phyloP scores from a whole-genome alignment of 2,797 vertebrate genomes.

The Nyctalus aviator region DNA sequence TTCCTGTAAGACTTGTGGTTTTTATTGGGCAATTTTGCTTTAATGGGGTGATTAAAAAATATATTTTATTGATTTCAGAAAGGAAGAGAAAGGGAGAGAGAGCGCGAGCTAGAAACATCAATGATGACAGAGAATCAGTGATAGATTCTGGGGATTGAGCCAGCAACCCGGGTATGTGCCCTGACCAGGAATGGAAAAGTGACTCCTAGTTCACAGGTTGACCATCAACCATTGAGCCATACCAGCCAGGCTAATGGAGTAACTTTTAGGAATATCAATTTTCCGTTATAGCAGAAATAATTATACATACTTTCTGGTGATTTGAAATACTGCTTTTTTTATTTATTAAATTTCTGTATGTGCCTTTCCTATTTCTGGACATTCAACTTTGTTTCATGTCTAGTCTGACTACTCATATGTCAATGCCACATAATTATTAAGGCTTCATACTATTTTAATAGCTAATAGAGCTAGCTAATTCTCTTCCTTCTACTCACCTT shows the following conservation, averaged over 20 bases:
- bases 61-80: too few species aligned
- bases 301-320: background rate
- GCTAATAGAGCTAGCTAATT: background rate
- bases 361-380: background rate
- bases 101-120: too few species aligned
- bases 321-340: background rate
- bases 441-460: background rate
- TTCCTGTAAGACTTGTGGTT: background rate
- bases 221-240: too few species aligned
- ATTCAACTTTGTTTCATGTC: conserved; percentile 7
- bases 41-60: background rate
- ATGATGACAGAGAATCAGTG: too few species aligned
- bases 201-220: too few species aligned
- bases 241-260: background rate
- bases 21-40: background rate
- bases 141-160: too few species aligned
- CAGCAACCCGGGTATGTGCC: too few species aligned
- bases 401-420: background rate
- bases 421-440: background rate
- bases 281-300: background rate
- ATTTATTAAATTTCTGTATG: background rate
- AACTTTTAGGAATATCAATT: background rate
- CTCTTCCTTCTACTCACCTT: background rate
- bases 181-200: too few species aligned
- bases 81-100: too few species aligned